phyloP scores from a whole-genome alignment of 2,888 invertebrate genomes.

The Drosophila kanekoi region DNA sequence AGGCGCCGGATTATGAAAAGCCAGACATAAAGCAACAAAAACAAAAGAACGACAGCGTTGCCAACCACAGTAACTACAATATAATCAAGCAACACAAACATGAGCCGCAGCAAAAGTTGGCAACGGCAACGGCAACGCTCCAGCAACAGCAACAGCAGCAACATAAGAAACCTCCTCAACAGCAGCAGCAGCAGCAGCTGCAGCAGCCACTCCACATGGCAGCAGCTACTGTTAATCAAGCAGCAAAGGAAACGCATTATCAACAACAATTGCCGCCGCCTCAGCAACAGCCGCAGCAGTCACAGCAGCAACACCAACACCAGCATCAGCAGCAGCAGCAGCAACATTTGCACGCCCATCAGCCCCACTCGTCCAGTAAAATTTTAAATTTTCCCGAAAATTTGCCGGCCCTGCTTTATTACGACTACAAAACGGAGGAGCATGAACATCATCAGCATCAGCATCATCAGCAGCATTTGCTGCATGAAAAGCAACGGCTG shows the following conservation, averaged over 20 bases:
- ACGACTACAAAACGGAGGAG: conserved; percentile 84
- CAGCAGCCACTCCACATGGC: conserved; percentile 35
- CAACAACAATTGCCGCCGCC: conserved; percentile 57
- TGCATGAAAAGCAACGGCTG: conserved; percentile 75
- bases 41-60: conserved; percentile 31
- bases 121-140: conserved; percentile 40
- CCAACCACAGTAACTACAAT: conserved; percentile 61
- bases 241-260: conserved; percentile 68
- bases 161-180: conserved; percentile 21
- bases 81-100: conserved; percentile 73
- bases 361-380: conserved; percentile 73
- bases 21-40: conserved; percentile 59
- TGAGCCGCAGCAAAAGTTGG: conserved; percentile 56
- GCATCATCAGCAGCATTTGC: conserved; percentile 82
- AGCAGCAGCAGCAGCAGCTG: conserved; percentile 33
- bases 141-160: conserved; percentile 38
- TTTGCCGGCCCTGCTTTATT: conserved; percentile 83
- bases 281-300: conserved; percentile 38
- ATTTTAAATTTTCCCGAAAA: conserved; percentile 84
- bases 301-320: conserved; percentile 34
- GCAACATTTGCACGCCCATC: conserved; percentile 51
- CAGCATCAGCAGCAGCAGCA: conserved; percentile 51
- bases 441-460: conserved; percentile 84
- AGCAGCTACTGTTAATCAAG: conserved; percentile 64
- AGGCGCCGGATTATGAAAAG: conserved; percentile 70